Evolutionary conservation across 2,888 invertebrate genomes (phyloP), one percentile per base, ranked within the genome.

Genomic region (Spilarctia lutea): DNA sequence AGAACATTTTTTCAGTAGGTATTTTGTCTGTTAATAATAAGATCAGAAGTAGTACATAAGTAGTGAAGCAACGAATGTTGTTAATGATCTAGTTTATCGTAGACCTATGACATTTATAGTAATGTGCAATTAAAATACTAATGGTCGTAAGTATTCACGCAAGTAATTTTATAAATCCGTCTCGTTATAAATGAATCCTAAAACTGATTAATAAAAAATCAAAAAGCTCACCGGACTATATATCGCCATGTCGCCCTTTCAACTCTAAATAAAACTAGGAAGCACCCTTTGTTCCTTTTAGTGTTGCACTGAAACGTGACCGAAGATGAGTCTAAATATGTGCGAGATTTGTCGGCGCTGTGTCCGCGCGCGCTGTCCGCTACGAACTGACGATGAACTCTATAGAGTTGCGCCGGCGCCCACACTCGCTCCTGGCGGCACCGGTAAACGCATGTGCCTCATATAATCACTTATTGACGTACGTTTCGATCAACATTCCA

Each of bases 191-290:
- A 65, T 68, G 16, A 71, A 63, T 68, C 45, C 18, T 35, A 67
- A 35, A 67, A 71, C 42, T 27, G 68, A 10, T 1, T 18, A 65
- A 73, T 72, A 79, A 71, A 72, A 71, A 75, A 71, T 73, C 69
- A 33, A 79, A 77, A 27, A 75, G 84, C 95, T 94, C 84, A 95
- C 95, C 94, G 89, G 83, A 83, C 84, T 86, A 74, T 87, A 83
- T 80, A 91, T 85, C 83, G 92, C 90, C 93, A 93, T 93, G 88
- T 87, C 89, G 90, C 88, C 85, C 86, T 89, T 88, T 91, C 89
- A 90, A 86, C 90, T 93, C 90, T 91, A 93, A 92, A 90, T 93
- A 90, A 91, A 92, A 92, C 90, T 91, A 92, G 88, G 89, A 89
- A 88, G 87, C 91, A 92, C 93, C 87, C 89, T 90, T 91, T 91